Evolutionary conservation across 2,888 invertebrate species (phyloP).

Genomic region (Drosophila testacea): DNA sequence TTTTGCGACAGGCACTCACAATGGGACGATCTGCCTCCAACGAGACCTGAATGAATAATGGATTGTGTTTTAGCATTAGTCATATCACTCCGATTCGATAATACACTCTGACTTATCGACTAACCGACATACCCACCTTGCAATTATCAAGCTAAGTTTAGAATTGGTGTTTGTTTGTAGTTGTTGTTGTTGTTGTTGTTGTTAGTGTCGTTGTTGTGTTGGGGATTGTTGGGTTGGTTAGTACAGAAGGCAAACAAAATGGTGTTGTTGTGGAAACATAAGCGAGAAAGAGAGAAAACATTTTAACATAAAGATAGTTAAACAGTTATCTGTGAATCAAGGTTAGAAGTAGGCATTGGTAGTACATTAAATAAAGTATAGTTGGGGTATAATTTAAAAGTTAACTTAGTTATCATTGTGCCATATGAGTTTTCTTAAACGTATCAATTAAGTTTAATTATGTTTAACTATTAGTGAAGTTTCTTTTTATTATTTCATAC

Average conservation of each 20-base stretch:
- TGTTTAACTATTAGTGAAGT: no score
- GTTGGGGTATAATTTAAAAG: neutral
- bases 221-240: slow-evolving; percentile 22
- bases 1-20: slow-evolving; percentile 84
- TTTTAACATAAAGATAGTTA: slow-evolving; percentile 64
- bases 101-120: slow-evolving; percentile 15
- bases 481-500: no score
- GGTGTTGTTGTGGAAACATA: slow-evolving; percentile 26
- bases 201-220: slow-evolving; percentile 29
- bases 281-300: slow-evolving; percentile 27
- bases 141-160: slow-evolving; percentile 75
- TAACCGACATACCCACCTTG: slow-evolving; percentile 68
- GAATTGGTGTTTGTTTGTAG: slow-evolving; percentile 36
- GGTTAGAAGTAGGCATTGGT: slow-evolving; percentile 17
- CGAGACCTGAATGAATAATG: slow-evolving; percentile 82
- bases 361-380: slow-evolving; percentile 12
- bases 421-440: no score
- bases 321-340: slow-evolving; percentile 30
- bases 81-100: slow-evolving; percentile 1
- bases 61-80: slow-evolving; percentile 25
- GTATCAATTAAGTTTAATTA: no score
- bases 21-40: slow-evolving; percentile 84
- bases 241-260: slow-evolving; percentile 35
- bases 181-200: slow-evolving; percentile 24
- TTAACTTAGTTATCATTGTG: no score